Base-by-base conservation (phyloP, 2,888 invertebrate species). In the Mythimna albipuncta region DNA sequence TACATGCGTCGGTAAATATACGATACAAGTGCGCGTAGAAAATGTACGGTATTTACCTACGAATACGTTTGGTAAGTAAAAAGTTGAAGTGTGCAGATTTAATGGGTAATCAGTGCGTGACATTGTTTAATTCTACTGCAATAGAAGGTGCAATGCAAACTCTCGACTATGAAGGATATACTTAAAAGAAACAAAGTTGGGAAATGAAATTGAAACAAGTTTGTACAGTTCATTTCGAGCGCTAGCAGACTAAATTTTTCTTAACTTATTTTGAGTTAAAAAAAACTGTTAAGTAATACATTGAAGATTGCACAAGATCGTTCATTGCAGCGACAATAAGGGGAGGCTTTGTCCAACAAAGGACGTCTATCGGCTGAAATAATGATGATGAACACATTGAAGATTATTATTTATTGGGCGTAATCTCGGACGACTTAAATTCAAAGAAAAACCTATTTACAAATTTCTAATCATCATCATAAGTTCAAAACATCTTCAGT, bases 1-100 rank as follows among this genome's bases (percentile, higher is more conserved):
- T 80, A 75, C 82, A 78, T 76, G 64, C 81, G 81, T 79, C 82
- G 76, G 76, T 82, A 76, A 83, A 76, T 81, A 72, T 85, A 72
- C 66, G 76, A 76, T 71, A 82, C 72, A 76, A 77, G 64, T 72
- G 61, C 59, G 62, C 69, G 69, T 68, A 64, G 68, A 72, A 72
- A 78, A 69, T 72, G 72, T 71, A 66, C 44, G 58, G 68, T 58
- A 74, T 79, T 69, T 79, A 79, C 83, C 55, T 71, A 67, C 57
- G 63, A 67, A 70, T 64, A 66, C 52, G 65, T 69, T 66, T 47
- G 47, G 58, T 38, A 69, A 68, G 41, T 47, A 76, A 76, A 67
- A 50, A 81, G 21, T 74, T 78, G 71, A 64, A 70, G 70, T 64
- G 59, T 64, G 44, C 50, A 77, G 77, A 66, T 81, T 78, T 69